Conservation (phyloP, 2,888 invertebrate species). For the Chirona hameri region DNA sequence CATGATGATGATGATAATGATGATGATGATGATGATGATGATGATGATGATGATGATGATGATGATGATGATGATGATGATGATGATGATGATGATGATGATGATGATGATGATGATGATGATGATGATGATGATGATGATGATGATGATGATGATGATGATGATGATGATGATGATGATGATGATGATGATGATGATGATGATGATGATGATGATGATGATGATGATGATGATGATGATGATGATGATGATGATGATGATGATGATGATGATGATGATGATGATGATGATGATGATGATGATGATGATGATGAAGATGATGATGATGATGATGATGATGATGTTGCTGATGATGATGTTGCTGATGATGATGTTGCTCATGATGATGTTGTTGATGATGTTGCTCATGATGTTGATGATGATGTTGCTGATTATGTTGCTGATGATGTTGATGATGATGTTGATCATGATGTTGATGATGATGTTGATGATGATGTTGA, state of each 20-base stretch:
- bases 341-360: too few relatives aligned
- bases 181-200: constrained; percentile 22
- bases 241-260: constrained; percentile 22
- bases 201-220: constrained; percentile 22
- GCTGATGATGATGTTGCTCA: too few relatives aligned
- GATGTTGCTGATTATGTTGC: too few relatives aligned
- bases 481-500: constrained; percentile 8
- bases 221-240: constrained; percentile 22
- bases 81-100: not conserved
- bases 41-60: not conserved
- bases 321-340: constrained; percentile 22
- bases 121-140: constrained; percentile 22
- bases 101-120: not conserved
- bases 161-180: constrained; percentile 22
- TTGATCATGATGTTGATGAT: too few relatives aligned
- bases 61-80: not conserved
- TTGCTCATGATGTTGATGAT: too few relatives aligned
- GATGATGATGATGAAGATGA: constrained; percentile 11
- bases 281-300: constrained; percentile 22
- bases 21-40: not conserved
- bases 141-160: constrained; percentile 12
- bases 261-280: constrained; percentile 22
- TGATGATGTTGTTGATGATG: too few relatives aligned
- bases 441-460: too few relatives aligned
- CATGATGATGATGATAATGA: too few relatives aligned